Conservation (phyloP, 2,797 vertebrate genomes). For the Petrocephalus sullivani region DNA sequence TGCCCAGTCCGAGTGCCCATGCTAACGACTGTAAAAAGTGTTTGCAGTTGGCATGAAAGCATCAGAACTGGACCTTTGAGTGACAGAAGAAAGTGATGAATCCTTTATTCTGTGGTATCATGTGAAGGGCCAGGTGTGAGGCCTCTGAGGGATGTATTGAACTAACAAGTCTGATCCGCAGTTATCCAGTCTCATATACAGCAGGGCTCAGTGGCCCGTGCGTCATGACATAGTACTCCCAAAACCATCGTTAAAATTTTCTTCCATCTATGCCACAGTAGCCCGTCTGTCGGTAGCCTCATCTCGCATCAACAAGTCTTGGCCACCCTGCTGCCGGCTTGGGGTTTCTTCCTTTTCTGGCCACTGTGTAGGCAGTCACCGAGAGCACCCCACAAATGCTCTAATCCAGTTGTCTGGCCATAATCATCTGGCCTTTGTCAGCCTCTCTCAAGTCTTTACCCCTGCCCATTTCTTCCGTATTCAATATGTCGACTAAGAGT, state of each 20-base stretch:
- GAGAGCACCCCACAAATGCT: not conserved
- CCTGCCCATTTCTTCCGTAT: not conserved
- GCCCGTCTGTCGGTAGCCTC: not conserved
- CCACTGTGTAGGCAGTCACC: not conserved
- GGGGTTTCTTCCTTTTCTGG: not conserved
- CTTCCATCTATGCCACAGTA: not conserved
- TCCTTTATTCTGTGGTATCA: not conserved
- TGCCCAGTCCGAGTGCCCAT: not conserved
- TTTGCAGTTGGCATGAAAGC: not conserved
- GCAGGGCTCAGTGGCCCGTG: not conserved
- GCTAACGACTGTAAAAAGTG: not conserved
- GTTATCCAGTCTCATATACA: not conserved
- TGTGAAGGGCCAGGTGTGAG: not conserved
- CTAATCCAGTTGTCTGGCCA: not conserved
- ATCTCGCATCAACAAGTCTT: not conserved
- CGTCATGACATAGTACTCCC: not conserved
- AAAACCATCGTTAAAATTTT: not conserved
- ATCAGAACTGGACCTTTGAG: not conserved
- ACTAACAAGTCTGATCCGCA: not conserved
- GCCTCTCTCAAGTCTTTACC: not conserved
- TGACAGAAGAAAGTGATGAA: not conserved
- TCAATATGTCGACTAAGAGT: not conserved
- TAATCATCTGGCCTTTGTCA: not conserved
- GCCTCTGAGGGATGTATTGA: not conserved
- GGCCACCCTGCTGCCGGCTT: not conserved